Evolutionary conservation across 2,797 vertebrate genomes (phyloP), one percentile per base, ranked within the genome.

Genomic region (Mormyrus hasselquistii): DNA sequence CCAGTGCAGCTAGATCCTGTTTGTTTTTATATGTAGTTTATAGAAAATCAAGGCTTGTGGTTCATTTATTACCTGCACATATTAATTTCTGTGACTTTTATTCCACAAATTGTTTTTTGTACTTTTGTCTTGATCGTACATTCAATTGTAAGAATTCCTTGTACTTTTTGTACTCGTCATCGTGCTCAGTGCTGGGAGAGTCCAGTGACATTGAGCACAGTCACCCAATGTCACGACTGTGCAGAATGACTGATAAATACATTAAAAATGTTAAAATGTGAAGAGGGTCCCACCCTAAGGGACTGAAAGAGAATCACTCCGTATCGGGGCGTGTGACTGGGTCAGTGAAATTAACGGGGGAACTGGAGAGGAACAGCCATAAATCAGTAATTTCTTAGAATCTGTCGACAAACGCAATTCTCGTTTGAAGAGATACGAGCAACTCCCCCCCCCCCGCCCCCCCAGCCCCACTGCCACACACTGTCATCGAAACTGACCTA

Each of bases 341-440:
- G 29, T 16, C 65, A 83, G 12, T 49, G 12, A 82, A 38, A 83
- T 83, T 22, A 69, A 49, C 88, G 89, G 92, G 92, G 93, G 94
- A 94, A 93, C 92, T 90, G 91, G 90, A 94, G 91, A 94, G 91
- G 89, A 93, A 96, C 97, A 93, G 94, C 93, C 91, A 94, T 96
- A 97, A 97, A 97, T 98, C 97, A 98, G 92, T 92, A 59, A 93
- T 95, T 96, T 97, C 97, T 97, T 97, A 97, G 96, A 96, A 97
- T 97, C 95, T 97, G 97, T 96, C 96, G 96, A 97, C 96, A 97
- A 97, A 96, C 94, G 92, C 93, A 96, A 97, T 96, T 96, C 95
- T 95, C 97, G 94, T 95, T 94, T 96, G 93, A 96, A 95, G 96
- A 97, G 94, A 96, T 94, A 95, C 94, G 94, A 95, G 91, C 92